Conservation (phyloP, 1,140 invertebrate species). For the Eueides isabella region DNA sequence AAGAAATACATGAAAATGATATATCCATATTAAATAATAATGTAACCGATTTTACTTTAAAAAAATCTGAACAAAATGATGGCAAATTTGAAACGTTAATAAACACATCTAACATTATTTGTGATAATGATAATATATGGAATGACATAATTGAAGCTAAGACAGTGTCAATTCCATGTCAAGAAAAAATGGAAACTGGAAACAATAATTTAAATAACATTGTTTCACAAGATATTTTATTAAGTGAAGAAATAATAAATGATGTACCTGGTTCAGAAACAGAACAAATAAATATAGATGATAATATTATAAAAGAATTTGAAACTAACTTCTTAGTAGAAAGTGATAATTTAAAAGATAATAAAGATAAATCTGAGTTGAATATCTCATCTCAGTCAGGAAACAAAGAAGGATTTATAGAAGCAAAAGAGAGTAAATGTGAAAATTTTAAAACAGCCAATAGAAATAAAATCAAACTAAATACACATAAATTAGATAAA, state of each 20-base stretch:
- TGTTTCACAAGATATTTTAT: background rate
- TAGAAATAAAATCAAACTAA: conserved; percentile 53
- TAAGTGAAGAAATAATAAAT: background rate
- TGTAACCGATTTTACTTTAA: background rate
- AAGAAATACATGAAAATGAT: conserved; percentile 19
- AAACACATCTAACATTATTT: background rate
- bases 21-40: background rate
- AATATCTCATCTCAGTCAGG: background rate
- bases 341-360: background rate
- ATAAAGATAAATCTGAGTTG: conserved; percentile 9
- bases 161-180: background rate
- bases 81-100: background rate
- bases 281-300: conserved; percentile 39
- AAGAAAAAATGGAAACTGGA: background rate
- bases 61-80: background rate
- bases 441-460: conserved; percentile 54
- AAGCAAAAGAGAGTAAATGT: conserved; percentile 26
- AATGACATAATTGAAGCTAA: background rate
- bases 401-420: background rate
- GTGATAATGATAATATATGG: background rate
- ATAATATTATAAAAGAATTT: conserved; percentile 52
- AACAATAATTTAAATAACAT: background rate
- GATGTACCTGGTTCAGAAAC: background rate
- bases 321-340: conserved; percentile 46
- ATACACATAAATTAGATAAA: conserved; percentile 47